Conservation (phyloP, 2,113 vertebrate species). For the Hippocampus comes region DNA sequence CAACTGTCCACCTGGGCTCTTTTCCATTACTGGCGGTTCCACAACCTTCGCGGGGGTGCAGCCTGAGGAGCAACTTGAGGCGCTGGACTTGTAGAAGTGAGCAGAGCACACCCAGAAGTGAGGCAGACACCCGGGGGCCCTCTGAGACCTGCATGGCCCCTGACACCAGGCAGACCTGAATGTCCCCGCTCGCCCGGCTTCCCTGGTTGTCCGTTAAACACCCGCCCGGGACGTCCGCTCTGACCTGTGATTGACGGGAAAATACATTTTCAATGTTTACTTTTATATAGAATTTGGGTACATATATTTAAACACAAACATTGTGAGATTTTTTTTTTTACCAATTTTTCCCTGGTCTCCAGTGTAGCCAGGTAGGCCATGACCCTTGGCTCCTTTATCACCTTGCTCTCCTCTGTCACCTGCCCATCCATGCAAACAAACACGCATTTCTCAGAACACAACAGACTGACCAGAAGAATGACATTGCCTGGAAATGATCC, state of each 20-base stretch:
- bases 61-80: slow-evolving; percentile 32
- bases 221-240: slow-evolving; percentile 67
- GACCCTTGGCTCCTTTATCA: slow-evolving; percentile 61
- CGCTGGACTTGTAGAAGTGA: slow-evolving; percentile 37
- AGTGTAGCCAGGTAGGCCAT: slow-evolving; percentile 57
- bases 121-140: slow-evolving; percentile 75
- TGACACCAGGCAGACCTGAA: slow-evolving; percentile 64
- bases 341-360: slow-evolving; percentile 64
- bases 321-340: slow-evolving; percentile 30
- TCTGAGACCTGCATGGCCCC: slow-evolving; percentile 69
- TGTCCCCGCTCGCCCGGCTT: slow-evolving; percentile 71
- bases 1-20: slow-evolving; percentile 5
- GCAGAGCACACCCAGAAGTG: slow-evolving; percentile 67
- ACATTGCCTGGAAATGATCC: slow-evolving; percentile 12
- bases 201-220: slow-evolving; percentile 73
- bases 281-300: not conserved
- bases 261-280: not conserved
- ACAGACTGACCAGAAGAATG: slow-evolving; percentile 4
- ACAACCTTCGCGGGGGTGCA: slow-evolving; percentile 33
- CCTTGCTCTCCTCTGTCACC: slow-evolving; percentile 66
- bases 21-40: slow-evolving; percentile 58
- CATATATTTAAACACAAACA: not conserved
- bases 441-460: slow-evolving; percentile 5
- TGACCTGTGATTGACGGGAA: slow-evolving; percentile 60
- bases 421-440: slow-evolving; percentile 41